These are phyloP conservation scores for Nyctereutes procyonoides DNA, from an alignment of 2,113 vertebrate species.

Conservation along the genomic window DNA sequence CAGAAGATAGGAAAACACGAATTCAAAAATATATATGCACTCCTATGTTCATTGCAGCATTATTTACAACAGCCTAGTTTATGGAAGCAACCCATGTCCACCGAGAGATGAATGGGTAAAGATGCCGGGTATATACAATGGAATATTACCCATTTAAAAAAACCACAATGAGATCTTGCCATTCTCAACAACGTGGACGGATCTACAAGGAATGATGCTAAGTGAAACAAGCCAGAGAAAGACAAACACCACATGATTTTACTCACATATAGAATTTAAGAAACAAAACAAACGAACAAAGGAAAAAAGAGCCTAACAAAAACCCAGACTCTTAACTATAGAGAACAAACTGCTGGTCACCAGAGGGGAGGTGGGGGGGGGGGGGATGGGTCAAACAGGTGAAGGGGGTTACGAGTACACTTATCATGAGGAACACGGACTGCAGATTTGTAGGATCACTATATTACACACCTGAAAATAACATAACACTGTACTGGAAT, in stretches of 20 bases:
- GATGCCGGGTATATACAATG: neutral
- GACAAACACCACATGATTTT: neutral
- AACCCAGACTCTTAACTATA: neutral
- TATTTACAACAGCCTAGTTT: neutral
- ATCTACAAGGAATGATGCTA: neutral
- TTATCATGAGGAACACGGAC: neutral
- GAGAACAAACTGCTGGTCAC: no score
- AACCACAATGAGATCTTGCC: neutral
- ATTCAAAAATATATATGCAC: neutral
- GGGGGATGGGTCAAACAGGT: no score
- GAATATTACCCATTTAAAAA: neutral
- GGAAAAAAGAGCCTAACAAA: neutral
- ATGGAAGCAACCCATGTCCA: neutral
- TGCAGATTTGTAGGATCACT: neutral
- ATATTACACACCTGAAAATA: neutral
- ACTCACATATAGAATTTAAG: neutral
- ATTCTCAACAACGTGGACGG: neutral
- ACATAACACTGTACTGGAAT: neutral
- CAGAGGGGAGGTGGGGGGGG: no score
- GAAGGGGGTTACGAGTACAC: no score
- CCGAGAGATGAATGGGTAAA: neutral
- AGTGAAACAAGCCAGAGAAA: neutral
- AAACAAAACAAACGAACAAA: neutral
- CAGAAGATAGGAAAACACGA: neutral
- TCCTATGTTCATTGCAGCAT: neutral